These are phyloP conservation scores for Eupsilia transversa DNA, from an alignment of 2,888 invertebrate genomes.

Conservation along the genomic window DNA sequence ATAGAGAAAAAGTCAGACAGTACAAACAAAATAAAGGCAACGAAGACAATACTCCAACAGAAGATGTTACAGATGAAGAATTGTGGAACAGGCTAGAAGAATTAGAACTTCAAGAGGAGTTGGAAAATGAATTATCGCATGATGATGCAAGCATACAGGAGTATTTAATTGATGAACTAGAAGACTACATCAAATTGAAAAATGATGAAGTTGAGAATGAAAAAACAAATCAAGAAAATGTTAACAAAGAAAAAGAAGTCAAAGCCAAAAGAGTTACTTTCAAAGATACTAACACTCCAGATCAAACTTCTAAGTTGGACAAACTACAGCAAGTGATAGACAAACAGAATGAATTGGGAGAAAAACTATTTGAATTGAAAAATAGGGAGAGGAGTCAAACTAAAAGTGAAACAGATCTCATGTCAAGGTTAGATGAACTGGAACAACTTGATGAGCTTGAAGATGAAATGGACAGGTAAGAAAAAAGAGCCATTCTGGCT, in stretches of 20 bases:
- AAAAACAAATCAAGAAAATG: conserved; percentile 22
- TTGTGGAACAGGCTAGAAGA: conserved; percentile 90
- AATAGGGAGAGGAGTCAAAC: conserved; percentile 73
- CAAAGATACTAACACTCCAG: conserved; percentile 34
- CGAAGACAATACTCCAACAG: conserved; percentile 65
- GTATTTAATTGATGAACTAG: conserved; percentile 40
- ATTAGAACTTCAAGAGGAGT: conserved; percentile 91
- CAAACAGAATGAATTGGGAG: conserved; percentile 81
- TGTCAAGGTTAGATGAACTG: conserved; percentile 88
- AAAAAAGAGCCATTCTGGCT: not conserved
- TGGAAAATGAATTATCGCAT: conserved; percentile 84
- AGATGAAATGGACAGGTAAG: conserved; percentile 90
- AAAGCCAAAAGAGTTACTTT: conserved; percentile 43
- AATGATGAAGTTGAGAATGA: conserved; percentile 16
- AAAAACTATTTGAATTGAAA: conserved; percentile 78
- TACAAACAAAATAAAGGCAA: conserved; percentile 85
- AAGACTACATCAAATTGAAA: conserved; percentile 40
- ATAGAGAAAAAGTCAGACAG: conserved; percentile 84
- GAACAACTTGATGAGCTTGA: conserved; percentile 89
- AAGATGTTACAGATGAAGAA: conserved; percentile 79
- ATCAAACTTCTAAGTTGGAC: conserved; percentile 72
- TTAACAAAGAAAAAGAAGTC: conserved; percentile 24
- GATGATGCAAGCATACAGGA: conserved; percentile 57
- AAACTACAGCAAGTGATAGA: conserved; percentile 81
- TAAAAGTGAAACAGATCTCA: conserved; percentile 83